Evolutionary conservation across 2,888 invertebrate species (phyloP).

Genomic region (Aricia artaxerxes): DNA sequence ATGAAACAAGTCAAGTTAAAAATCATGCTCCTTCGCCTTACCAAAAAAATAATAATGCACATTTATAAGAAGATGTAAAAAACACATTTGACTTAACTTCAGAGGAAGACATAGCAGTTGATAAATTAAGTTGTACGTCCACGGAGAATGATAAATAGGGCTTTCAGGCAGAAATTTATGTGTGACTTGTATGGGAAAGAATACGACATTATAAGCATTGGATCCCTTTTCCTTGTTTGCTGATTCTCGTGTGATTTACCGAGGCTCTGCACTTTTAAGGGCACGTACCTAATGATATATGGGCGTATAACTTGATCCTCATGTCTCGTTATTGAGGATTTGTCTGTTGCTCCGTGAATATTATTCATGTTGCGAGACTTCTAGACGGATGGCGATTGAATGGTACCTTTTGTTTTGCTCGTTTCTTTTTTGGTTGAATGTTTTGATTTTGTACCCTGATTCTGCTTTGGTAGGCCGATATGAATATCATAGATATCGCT

Average conservation of each 20-base stretch:
- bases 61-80: constrained; percentile 6
- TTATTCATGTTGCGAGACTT: not conserved
- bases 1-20: not conserved
- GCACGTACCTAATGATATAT: constrained; percentile 12
- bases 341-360: constrained; percentile 6
- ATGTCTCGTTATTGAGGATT: constrained; percentile 9
- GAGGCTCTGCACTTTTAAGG: constrained; percentile 24
- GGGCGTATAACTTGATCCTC: constrained; percentile 1
- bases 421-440: not conserved
- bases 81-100: constrained; percentile 32
- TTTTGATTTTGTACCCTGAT: not conserved
- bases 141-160: constrained; percentile 44
- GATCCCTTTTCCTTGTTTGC: constrained; percentile 29
- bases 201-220: constrained; percentile 44
- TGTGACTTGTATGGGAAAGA: constrained; percentile 43
- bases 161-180: constrained; percentile 43
- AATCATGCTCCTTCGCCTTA: not conserved
- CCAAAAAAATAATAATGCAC: not conserved
- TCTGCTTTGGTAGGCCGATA: not conserved
- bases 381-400: not conserved
- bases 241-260: constrained; percentile 24
- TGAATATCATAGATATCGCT: not conserved
- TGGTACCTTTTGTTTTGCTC: not conserved
- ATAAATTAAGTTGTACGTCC: constrained; percentile 45
- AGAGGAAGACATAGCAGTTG: constrained; percentile 40